Evolutionary conservation across 2,888 invertebrate genomes (phyloP).

Genomic region (Ditula angustiorana): DNA sequence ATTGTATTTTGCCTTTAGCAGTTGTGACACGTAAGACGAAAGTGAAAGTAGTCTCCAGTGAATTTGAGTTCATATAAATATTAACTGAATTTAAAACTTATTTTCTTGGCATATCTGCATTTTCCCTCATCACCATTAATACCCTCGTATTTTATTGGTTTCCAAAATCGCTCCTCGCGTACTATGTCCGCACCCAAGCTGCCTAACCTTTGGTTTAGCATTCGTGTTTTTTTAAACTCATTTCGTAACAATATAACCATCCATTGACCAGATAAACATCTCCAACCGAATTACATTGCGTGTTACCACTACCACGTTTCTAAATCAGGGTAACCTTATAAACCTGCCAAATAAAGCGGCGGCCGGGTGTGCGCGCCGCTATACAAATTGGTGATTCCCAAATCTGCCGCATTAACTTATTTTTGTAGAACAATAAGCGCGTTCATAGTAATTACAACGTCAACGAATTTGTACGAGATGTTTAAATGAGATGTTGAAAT

Average conservation of each 20-base stretch:
- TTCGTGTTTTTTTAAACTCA: conserved; percentile 66
- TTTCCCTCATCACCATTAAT: too few species aligned
- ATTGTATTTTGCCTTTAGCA: too few species aligned
- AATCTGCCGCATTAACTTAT: conserved; percentile 46
- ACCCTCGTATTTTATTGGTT: neutral
- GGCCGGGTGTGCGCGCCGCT: conserved; percentile 33
- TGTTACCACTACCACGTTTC: conserved; percentile 68
- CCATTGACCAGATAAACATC: conserved; percentile 81
- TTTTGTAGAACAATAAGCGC: conserved; percentile 68
- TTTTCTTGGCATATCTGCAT: too few species aligned
- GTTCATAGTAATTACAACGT: conserved; percentile 68
- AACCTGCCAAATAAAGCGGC: conserved; percentile 49
- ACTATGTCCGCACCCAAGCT: conserved; percentile 41
- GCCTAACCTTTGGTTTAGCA: conserved; percentile 55
- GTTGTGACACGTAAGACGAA: too few species aligned
- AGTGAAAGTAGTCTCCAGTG: too few species aligned
- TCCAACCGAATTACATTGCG: conserved; percentile 72
- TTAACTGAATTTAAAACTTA: too few species aligned
- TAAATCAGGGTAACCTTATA: conserved; percentile 64
- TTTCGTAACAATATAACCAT: conserved; percentile 77
- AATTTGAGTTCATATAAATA: too few species aligned
- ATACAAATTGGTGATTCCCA: conserved; percentile 38
- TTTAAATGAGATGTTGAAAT: conserved; percentile 60
- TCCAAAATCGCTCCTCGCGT: conserved; percentile 29
- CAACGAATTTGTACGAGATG: conserved; percentile 71